A percentile compares a stretch with the other conserved stretches of the same genome.
Conservation (phyloP, 2,888 invertebrate species). For the Hermaeophaga mercurialis region DNA sequence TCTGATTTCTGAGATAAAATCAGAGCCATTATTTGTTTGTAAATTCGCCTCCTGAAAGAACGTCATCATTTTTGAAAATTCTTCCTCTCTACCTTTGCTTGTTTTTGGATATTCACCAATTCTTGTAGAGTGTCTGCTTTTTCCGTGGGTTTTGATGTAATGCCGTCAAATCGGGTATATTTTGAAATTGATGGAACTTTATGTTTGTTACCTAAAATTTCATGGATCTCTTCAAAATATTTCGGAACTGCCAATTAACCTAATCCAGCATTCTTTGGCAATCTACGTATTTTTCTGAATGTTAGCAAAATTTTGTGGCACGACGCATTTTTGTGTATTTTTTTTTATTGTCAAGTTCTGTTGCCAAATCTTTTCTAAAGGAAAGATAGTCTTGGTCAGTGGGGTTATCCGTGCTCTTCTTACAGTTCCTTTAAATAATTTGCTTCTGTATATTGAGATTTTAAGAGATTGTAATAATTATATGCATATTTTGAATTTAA, state of each 20-base stretch:
- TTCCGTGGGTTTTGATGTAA: conserved; percentile 4
- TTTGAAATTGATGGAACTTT: too few relatives aligned
- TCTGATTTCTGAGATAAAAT: conserved; percentile 7
- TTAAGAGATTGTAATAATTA: too few relatives aligned
- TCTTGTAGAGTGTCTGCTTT: conserved; percentile 15
- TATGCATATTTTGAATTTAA: too few relatives aligned
- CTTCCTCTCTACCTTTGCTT: conserved; percentile 10
- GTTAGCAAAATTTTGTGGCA: conserved; percentile 6
- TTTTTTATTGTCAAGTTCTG: conserved; percentile 6
- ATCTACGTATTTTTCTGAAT: conserved; percentile 17
- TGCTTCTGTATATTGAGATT: too few relatives aligned
- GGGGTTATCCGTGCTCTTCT: conserved; percentile 11
- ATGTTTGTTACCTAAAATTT: conserved; percentile 20
- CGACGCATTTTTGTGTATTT: conserved; percentile 12
- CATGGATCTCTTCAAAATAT: conserved; percentile 16
- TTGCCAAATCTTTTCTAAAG: not conserved
- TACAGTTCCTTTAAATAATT: too few relatives aligned
- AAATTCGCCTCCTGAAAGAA: conserved; percentile 8
- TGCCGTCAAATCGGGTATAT: too few relatives aligned
- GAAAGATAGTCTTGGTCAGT: conserved; percentile 7
- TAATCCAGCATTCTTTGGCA: conserved; percentile 12
- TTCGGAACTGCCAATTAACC: conserved; percentile 13
- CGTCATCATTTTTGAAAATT: conserved; percentile 14
- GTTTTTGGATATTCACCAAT: conserved; percentile 15
- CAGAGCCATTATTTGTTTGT: conserved; percentile 8